Base-by-base conservation (phyloP, 2,888 invertebrate genomes). In the Lottia scabra region DNA sequence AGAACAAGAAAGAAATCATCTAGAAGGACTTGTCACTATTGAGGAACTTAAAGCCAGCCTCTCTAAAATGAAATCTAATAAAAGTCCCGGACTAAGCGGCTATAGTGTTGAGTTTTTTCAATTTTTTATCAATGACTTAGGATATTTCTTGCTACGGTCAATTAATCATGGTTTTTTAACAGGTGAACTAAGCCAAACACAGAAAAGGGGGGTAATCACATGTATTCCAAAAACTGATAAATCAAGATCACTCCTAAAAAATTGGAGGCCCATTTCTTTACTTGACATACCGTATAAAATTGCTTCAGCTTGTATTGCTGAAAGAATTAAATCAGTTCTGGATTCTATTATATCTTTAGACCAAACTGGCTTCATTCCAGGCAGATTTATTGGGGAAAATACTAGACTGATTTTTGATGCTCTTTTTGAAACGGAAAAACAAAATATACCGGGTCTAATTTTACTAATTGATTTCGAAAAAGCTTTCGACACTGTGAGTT, bases 181-280 rank as follows among this genome's bases (percentile, higher is more conserved):
- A 13, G 63, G 64, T 38, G 26, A 63, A 44, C 44, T 71, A 19
- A 63, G 67, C 4, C 38, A 44, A n/a, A 46, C 72, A 8, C 72
- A 46, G 27, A 63, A 56, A 43, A n/a, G 38, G 45, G 65, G 71
- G 13, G 30, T 71, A 13, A 66, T 71, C 12, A 56, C 44, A 16
- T 63, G 65, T 65, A 56, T 67, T n/a, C 62, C 65, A 13, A 66
- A 71, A 64, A 8, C 27, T 16, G 63, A 56, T 26, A 71, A 65
- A 46, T 30, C 19, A 13, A 30, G 43, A 19, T 26, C 65, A 8
- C 66, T 62, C 19, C 48, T 66, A 23, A 56, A 56, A 66, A 71
- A 71, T 12, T 71, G 46, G 71, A 66, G 63, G 23, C 66, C 71
- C 12, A 71, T 71, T 15, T 46, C 71, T 13, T 43, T 71, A 16